Evolutionary conservation across 2,113 vertebrate species (phyloP).

Genomic region (Todiramphus chloris): DNA sequence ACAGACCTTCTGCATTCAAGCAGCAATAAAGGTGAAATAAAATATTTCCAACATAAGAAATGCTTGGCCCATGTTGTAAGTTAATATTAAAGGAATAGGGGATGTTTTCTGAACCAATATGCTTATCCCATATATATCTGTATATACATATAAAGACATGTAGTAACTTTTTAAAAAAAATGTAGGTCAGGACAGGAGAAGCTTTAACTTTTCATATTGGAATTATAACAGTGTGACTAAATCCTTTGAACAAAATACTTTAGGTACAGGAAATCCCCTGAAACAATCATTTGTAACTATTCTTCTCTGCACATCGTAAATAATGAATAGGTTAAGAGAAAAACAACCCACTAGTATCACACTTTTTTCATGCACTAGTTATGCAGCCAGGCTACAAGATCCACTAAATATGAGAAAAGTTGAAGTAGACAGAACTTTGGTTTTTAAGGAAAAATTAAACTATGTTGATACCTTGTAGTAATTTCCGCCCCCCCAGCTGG

Average conservation of each 20-base stretch:
- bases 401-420: conserved; percentile 57
- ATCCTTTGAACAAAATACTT: conserved; percentile 58
- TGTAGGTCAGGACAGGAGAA: conserved; percentile 48
- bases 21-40: neutral
- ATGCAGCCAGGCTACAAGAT: conserved; percentile 58
- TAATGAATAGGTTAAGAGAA: conserved; percentile 69
- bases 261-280: conserved; percentile 60
- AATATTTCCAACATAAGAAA: neutral
- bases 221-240: conserved; percentile 50
- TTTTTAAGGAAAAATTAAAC: conserved; percentile 60
- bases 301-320: conserved; percentile 71
- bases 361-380: conserved; percentile 62
- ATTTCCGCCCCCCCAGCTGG: conserved; percentile 8
- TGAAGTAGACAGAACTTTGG: conserved; percentile 43
- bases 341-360: conserved; percentile 42
- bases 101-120: neutral
- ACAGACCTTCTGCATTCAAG: neutral
- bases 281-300: conserved; percentile 71
- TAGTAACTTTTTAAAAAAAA: conserved; percentile 8
- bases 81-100: neutral
- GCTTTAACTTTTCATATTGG: conserved; percentile 62
- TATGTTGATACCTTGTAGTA: conserved; percentile 54
- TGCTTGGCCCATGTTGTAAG: neutral
- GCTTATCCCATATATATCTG: neutral
- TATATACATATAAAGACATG: neutral